Evolutionary conservation across 2,113 vertebrate species (phyloP), one percentile per base, ranked within the genome.

Genomic region (Trichechus manatus): DNA sequence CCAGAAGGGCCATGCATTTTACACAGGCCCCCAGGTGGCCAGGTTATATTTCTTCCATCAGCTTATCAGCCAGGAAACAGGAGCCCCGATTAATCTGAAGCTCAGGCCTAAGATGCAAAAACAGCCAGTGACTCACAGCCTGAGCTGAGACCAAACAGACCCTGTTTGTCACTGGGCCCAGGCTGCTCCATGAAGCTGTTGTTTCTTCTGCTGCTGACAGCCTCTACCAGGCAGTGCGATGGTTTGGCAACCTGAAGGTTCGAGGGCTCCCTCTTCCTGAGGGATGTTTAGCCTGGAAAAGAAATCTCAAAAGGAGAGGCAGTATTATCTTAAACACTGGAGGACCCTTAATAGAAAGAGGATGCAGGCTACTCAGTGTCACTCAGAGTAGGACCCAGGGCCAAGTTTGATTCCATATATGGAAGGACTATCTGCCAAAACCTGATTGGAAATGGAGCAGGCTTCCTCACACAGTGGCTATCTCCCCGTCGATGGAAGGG

Each of bases 401-500:
- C 68, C 3, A 2, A 47, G 79, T n/a, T n/a, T 63, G 84, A 36
- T 29, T 15, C 29, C 39, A 1, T 2, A 0, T 5, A 2, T 29
- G 36, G 39, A 79, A 50, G 68, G 27, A 9, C 36, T 6, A 10
- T 15, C 44, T 29, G n/a, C 59, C 50, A 8, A 6, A 29, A 15
- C 61, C 61, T 19, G 20, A 64, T 25, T 7, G 64, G 77, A 50
- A 33, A 50, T 39, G 27, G 42, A 59, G 33, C 17, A 1, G 42
- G 9, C 5, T 23, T 39, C 36, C n/a, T 36, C 27, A 2, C 31
- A 10, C 15, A 36, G 64, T 5, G 63, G 19, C 22, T 72, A 89
- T 79, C 79, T 33, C 22, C 53, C 42, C 0, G 0, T 80, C 13
- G 0, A 56, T 11, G n/a, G 84, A n/a, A 42, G 22, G 4, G 1